Conservation (phyloP, 2,113 vertebrate genomes). For the Pionites leucogaster region DNA sequence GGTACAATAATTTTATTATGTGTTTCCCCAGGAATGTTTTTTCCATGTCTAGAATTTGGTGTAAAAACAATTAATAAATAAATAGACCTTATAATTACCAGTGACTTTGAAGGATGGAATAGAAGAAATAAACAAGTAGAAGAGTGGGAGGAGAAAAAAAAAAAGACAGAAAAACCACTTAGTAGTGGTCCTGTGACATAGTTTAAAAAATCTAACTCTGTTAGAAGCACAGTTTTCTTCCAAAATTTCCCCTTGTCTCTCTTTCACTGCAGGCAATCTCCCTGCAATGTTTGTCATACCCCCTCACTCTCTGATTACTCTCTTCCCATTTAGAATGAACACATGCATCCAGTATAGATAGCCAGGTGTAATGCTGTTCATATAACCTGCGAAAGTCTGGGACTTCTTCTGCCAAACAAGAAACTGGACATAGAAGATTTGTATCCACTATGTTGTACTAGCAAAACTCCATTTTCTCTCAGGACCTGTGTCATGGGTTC, state of each 20-base stretch:
- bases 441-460: neutral
- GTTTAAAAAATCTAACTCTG: neutral
- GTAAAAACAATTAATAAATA: neutral
- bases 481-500: neutral
- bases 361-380: neutral
- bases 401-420: neutral
- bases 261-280: neutral
- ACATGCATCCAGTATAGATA: neutral
- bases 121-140: neutral
- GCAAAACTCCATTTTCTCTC: neutral
- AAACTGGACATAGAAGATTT: neutral
- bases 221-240: neutral
- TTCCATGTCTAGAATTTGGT: neutral
- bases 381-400: neutral
- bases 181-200: neutral
- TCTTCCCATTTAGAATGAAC: neutral
- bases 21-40: neutral
- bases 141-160: accelerated
- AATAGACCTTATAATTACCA: neutral
- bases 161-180: neutral
- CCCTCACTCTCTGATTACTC: neutral
- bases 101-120: neutral
- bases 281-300: neutral
- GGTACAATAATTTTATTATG: neutral
- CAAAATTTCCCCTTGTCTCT: neutral